Conservation (phyloP, 2,113 vertebrate species). For the Tichodroma muraria region DNA sequence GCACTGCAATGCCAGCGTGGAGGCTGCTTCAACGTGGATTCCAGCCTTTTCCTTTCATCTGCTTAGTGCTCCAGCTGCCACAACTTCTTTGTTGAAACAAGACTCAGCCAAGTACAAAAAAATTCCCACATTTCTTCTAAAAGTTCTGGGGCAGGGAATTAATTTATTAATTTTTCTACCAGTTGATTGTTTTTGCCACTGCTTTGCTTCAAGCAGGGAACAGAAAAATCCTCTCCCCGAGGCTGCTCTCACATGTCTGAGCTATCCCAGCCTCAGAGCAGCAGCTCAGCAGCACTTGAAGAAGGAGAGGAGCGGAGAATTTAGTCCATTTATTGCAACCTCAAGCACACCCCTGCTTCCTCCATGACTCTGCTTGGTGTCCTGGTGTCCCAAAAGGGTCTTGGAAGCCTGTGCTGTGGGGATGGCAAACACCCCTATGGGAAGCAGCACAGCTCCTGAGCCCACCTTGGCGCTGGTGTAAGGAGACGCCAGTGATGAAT, state of each 20-base stretch:
- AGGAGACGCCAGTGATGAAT: not conserved
- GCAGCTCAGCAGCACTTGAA: not conserved
- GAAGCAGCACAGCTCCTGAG: not conserved
- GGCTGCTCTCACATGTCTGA: not conserved
- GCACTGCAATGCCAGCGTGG: not conserved
- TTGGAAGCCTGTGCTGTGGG: not conserved
- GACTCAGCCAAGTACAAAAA: not conserved
- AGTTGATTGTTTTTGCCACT: not conserved
- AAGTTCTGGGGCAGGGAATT: not conserved
- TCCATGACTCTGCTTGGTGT: not conserved
- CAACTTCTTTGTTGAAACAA: not conserved
- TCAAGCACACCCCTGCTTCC: not conserved
- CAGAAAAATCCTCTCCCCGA: not conserved
- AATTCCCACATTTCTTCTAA: not conserved
- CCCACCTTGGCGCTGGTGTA: accelerated
- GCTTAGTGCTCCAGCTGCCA: not conserved
- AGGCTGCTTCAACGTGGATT: not conserved
- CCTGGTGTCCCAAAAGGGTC: not conserved
- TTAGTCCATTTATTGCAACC: accelerated
- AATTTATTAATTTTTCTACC: not conserved
- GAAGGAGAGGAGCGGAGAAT: not conserved
- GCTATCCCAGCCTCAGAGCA: not conserved
- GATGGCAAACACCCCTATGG: not conserved
- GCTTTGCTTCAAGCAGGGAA: not conserved
- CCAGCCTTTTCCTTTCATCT: constrained; percentile 3